Base-by-base conservation (phyloP, 2,888 invertebrate species). In the Linnaemya vulpina region DNA sequence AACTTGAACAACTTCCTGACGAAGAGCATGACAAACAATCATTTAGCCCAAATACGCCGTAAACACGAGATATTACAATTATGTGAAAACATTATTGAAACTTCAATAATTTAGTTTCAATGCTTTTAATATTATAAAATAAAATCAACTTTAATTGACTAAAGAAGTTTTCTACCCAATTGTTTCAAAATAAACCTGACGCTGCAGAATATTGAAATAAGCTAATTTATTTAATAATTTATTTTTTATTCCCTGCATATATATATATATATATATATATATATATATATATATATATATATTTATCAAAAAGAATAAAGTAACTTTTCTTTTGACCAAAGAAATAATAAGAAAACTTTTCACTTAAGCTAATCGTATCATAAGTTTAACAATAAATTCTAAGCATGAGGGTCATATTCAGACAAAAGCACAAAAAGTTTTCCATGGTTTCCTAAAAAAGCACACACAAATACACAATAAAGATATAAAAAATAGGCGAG, bases 341-440 rank as follows among this genome's bases (percentile, higher is more conserved):
- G 2, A 51, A 1, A 63, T 25, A 75, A 40, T 40, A 58, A 68
- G 70, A 80, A 77, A 84, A 84, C 81, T 84, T 84, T 81, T 74
- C 81, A 81, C 81, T 84, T 81, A 81, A 70, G 68, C 73, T 84
- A 81, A 84, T 78, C 81, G 74, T 51, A 81, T 84, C 77, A 81
- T 63, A 84, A 84, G 74, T 84, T 81, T 73, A 62, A 51, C 68
- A 81, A 81, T 68, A 84, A 78, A 78, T 74, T 81, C 73, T 63
- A 58, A 49, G 63, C 67, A 68, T 84, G 46, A 71, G 65, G 80
- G 80, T 70, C 68, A 38, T 15, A 38, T 55, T 15, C 22, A 46
- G 35, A 68, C 15, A 63, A 35, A 58, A 58, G 51, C 8, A 70
- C 0, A 22, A 55, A 58, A 77, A 67, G 22, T 68, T 70, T 78